These are phyloP conservation scores for Tipula lateralis DNA, from an alignment of 2,888 invertebrate genomes.

Conservation along the genomic window DNA sequence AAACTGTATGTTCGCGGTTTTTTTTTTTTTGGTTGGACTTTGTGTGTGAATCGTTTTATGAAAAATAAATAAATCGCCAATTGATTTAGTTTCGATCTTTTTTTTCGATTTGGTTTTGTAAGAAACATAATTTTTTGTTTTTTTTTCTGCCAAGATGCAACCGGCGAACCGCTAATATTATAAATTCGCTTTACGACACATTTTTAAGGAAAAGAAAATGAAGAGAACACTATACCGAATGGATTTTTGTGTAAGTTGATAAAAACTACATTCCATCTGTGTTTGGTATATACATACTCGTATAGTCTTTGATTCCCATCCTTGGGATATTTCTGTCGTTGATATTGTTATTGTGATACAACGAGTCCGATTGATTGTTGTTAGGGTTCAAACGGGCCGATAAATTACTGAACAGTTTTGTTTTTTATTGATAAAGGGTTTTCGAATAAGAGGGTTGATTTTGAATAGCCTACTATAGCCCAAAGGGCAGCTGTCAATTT, in stretches of 20 bases:
- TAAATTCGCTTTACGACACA: neutral
- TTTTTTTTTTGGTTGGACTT: neutral
- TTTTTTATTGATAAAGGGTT: neutral
- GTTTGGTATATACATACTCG: neutral
- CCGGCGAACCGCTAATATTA: neutral
- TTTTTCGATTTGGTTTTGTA: neutral
- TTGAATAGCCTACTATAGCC: too few relatives aligned
- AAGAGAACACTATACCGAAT: neutral
- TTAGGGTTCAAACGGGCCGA: neutral
- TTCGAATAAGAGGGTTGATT: neutral
- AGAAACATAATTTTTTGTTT: neutral
- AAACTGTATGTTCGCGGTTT: neutral
- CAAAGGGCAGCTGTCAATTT: too few relatives aligned
- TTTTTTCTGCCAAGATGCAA: neutral
- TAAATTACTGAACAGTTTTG: neutral
- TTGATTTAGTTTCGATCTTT: slow-evolving; percentile 2
- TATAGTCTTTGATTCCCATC: neutral
- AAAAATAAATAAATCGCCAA: neutral
- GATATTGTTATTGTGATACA: neutral
- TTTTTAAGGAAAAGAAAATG: neutral
- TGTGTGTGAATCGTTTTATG: slow-evolving; percentile 11
- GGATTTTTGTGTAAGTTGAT: neutral
- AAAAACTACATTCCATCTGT: neutral
- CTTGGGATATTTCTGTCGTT: neutral
- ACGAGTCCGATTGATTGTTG: neutral